Evolutionary conservation across 1,140 invertebrate genomes (phyloP).

Genomic region (Coenobita brevimanus): DNA sequence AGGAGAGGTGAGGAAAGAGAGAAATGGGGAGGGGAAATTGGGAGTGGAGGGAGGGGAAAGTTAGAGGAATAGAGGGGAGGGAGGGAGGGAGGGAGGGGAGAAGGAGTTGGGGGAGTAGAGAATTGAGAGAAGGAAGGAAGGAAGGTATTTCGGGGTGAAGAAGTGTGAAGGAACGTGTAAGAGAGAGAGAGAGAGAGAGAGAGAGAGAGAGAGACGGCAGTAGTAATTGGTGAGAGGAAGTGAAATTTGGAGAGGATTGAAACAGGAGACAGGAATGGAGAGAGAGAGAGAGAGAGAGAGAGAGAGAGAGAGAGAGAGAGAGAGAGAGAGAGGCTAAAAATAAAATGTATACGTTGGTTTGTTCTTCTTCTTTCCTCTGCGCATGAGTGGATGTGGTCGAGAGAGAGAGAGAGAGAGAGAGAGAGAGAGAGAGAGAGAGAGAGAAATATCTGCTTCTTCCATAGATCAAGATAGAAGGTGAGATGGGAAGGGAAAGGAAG

Average conservation of each 20-base stretch:
- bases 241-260: background rate
- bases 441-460: too few relatives aligned
- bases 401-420: conserved; percentile 5
- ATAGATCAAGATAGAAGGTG: background rate
- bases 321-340: conserved; percentile 12
- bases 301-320: background rate
- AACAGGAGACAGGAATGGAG: background rate
- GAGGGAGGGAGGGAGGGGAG: too few relatives aligned
- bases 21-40: too few relatives aligned
- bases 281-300: background rate
- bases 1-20: background rate
- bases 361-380: background rate
- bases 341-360: background rate
- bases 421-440: conserved; percentile 19
- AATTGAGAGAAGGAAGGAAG: too few relatives aligned
- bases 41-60: too few relatives aligned
- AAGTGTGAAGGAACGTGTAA: too few relatives aligned
- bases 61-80: too few relatives aligned
- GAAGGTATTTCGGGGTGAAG: too few relatives aligned
- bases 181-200: conserved; percentile 26
- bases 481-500: conserved; percentile 6
- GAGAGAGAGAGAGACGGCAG: background rate
- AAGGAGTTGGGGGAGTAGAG: too few relatives aligned
- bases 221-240: background rate
- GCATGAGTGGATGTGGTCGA: background rate